Evolutionary conservation across 2,113 vertebrate genomes (phyloP).

Genomic region (Opisthocomus hoazin): DNA sequence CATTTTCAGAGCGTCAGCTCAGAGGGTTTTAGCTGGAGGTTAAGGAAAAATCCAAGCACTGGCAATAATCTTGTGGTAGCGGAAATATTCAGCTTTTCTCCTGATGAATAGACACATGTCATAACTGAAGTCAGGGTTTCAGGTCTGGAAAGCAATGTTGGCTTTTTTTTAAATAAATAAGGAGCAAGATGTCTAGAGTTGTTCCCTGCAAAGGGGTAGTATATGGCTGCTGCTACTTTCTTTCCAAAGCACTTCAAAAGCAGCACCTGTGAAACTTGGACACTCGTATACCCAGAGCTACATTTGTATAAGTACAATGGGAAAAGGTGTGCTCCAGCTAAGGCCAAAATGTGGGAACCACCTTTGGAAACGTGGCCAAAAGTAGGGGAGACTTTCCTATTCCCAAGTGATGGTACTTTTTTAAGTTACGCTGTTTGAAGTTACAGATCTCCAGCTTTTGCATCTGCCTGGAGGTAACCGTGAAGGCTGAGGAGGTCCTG

Average conservation of each 20-base stretch:
- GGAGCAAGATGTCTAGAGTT: not conserved
- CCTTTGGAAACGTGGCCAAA: not conserved
- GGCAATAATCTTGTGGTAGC: conserved; percentile 52
- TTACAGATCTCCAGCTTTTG: not conserved
- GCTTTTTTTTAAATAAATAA: not conserved
- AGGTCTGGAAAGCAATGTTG: not conserved
- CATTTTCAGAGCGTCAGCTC: conserved; percentile 1
- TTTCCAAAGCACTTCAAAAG: not conserved
- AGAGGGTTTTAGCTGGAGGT: conserved; percentile 58
- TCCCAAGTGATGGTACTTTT: not conserved
- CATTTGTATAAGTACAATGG: not conserved
- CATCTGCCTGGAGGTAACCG: not conserved
- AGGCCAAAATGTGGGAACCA: not conserved
- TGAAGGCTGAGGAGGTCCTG: not conserved
- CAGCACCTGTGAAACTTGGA: not conserved
- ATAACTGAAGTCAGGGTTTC: not conserved
- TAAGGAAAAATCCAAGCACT: conserved; percentile 27
- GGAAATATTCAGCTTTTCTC: conserved; percentile 34
- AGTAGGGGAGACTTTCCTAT: not conserved
- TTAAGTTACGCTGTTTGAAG: not conserved
- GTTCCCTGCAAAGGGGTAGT: not conserved
- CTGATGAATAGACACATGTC: conserved; percentile 25
- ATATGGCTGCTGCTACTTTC: not conserved
- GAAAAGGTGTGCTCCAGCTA: not conserved
- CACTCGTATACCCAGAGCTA: not conserved